phyloP scores from a whole-genome alignment of 2,888 invertebrate genomes.

The Pterostichus madidus region DNA sequence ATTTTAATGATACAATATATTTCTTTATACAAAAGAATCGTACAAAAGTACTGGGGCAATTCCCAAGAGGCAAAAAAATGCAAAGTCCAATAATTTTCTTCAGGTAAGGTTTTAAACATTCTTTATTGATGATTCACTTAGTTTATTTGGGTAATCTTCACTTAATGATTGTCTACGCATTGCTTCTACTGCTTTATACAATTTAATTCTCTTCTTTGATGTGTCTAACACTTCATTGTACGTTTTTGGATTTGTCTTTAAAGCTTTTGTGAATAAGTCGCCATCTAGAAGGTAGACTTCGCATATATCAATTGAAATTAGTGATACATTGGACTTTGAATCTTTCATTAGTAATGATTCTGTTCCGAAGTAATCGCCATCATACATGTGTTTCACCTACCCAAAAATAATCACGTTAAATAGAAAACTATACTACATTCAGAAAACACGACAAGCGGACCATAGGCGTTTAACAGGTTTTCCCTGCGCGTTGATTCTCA shows the following conservation, averaged over 20 bases:
- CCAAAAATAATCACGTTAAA: background rate
- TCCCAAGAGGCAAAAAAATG: constrained; percentile 25
- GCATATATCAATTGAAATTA: constrained; percentile 77
- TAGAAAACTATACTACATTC: background rate
- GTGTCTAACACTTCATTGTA: background rate
- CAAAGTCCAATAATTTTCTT: constrained; percentile 16
- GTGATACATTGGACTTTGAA: constrained; percentile 73
- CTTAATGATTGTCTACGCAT: background rate
- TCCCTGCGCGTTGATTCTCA: too few relatives aligned
- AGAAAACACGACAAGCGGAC: too few relatives aligned
- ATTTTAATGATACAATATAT: constrained; percentile 11
- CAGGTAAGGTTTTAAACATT: constrained; percentile 25
- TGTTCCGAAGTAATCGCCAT: constrained; percentile 77
- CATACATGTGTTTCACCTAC: constrained; percentile 77
- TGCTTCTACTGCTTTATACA: constrained; percentile 40
- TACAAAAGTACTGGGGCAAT: constrained; percentile 52
- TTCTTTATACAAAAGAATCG: constrained; percentile 9
- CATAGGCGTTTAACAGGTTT: too few relatives aligned
- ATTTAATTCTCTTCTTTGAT: constrained; percentile 11
- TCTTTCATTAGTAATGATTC: constrained; percentile 71
- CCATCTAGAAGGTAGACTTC: constrained; percentile 74
- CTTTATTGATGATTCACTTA: background rate
- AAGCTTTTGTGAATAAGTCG: background rate
- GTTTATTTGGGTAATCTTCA: background rate
- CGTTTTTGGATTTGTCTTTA: background rate